A percentile compares a stretch with the other conserved stretches of the same genome.
Conservation (phyloP, 1,140 invertebrate species). For the Carcinoscorpius rotundicauda region DNA sequence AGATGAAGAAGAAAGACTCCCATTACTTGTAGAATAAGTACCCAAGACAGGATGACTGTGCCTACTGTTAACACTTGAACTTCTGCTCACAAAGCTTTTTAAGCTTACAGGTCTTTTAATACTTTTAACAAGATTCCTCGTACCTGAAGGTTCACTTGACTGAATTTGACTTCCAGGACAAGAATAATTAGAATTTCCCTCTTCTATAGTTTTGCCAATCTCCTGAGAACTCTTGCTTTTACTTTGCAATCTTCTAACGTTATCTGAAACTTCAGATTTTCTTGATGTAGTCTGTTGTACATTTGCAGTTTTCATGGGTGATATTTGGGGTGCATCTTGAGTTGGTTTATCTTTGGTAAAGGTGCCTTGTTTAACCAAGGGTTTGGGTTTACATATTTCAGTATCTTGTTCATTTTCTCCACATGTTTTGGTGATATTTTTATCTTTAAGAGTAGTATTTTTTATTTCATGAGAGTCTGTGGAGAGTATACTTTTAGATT, state of each 20-base stretch:
- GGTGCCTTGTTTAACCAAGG: conserved; percentile 64
- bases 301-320: conserved; percentile 23
- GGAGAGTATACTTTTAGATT: not conserved
- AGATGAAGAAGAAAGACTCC: conserved; percentile 33
- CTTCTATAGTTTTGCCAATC: not conserved
- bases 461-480: conserved; percentile 9
- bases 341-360: conserved; percentile 66
- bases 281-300: conserved; percentile 14
- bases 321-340: conserved; percentile 34
- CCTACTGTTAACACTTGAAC: conserved; percentile 19
- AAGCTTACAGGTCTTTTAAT: not conserved
- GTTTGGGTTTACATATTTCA: conserved; percentile 25
- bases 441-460: not conserved
- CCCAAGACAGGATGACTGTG: conserved; percentile 18
- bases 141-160: not conserved
- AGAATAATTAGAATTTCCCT: not conserved
- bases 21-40: conserved; percentile 20
- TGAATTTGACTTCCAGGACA: too few species aligned
- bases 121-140: not conserved
- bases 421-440: not conserved
- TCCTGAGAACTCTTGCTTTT: not conserved
- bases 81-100: conserved; percentile 18
- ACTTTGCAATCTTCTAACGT: conserved; percentile 5
- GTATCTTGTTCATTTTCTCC: conserved; percentile 2
- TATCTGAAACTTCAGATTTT: conserved; percentile 20